Evolutionary conservation across 1,140 invertebrate species (phyloP), one percentile per base, ranked within the genome.

Genomic region (Drosophila serrata): DNA sequence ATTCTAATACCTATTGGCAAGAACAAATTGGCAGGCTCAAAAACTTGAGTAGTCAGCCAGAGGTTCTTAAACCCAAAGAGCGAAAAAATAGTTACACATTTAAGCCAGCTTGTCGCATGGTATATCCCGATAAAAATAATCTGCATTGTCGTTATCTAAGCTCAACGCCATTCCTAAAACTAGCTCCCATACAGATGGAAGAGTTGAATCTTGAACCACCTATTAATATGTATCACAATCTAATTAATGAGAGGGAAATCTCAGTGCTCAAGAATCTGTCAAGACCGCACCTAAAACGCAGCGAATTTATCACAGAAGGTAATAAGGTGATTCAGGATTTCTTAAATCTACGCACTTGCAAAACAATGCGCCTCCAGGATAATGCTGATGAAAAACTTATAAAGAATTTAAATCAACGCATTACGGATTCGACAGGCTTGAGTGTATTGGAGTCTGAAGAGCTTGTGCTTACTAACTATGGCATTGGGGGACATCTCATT

Each of bases 191-290:
- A 3, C 43, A 56, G 35, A 17, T 39, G 19, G 67, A 70, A 9
- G 33, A 67, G 31, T 11, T 70, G 2, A 45, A 22, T 11, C 17
- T 27, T 3, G 62, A 70, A 12, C 61, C 49, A 12, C 33, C 62
- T 13, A 48, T 70, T 6, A 46, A 33, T 33, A 56, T 70, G 2
- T 70, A 67, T 11, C 62, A 70, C 39, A 46, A 67, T 39, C 33
- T 67, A 15, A 56, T 70, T 6, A 6, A 48, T 22, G 33, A 67
- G 0, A 11, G 11, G 12, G 61, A 67, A 57, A 67, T 70, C 8
- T 7, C n/a, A 9, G n/a, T 12, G 15, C 37, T 70, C 0, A 70
- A 65, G 40, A 29, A 17, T 13, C 48, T 65, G 1, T 17, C 61
- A 11, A 65, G 4, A 8, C 60, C 61, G 6, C n/a, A 65, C 8